Percentiles rank a stretch among this genome's conserved stretches.
These are phyloP conservation scores for Hypotaenidia philippensis DNA, from an alignment of 2,797 vertebrate genomes.

Conservation along the genomic window DNA sequence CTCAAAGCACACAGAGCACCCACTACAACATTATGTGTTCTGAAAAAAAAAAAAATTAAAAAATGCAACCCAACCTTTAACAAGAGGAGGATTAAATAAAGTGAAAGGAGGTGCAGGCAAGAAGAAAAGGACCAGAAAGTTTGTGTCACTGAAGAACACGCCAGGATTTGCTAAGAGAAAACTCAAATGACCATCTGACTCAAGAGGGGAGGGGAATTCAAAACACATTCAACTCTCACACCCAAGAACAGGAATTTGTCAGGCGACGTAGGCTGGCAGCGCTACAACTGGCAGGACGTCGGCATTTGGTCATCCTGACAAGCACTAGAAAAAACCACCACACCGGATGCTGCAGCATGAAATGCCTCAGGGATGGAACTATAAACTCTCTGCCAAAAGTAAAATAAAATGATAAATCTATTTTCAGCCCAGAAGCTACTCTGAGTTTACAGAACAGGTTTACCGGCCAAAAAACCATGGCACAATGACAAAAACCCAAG, in stretches of 20 bases:
- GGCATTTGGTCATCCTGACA: not conserved
- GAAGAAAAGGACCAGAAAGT: not conserved
- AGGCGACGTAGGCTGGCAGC: not conserved
- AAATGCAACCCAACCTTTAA: not conserved
- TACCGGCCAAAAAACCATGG: slow-evolving; percentile 22
- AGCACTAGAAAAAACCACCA: not conserved
- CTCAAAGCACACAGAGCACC: not conserved
- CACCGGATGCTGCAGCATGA: not conserved
- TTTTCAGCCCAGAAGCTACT: not conserved
- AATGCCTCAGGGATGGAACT: not conserved
- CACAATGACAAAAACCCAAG: not conserved
- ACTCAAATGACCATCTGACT: not conserved
- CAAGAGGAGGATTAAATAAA: not conserved
- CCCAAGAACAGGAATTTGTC: not conserved
- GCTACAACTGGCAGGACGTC: not conserved
- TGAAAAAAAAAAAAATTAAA: not conserved
- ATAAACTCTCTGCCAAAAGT: slow-evolving; percentile 14
- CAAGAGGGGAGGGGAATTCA: not conserved
- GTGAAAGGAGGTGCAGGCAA: not conserved
- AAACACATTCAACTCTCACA: not conserved
- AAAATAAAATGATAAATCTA: slow-evolving; percentile 24
- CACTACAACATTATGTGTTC: accelerated
- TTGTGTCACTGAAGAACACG: not conserved
- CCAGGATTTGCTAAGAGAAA: not conserved
- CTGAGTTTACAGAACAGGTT: slow-evolving; percentile 26